These are phyloP conservation scores for Acrocephalus kingi DNA, from an alignment of 2,113 vertebrate genomes.

Conservation along the genomic window DNA sequence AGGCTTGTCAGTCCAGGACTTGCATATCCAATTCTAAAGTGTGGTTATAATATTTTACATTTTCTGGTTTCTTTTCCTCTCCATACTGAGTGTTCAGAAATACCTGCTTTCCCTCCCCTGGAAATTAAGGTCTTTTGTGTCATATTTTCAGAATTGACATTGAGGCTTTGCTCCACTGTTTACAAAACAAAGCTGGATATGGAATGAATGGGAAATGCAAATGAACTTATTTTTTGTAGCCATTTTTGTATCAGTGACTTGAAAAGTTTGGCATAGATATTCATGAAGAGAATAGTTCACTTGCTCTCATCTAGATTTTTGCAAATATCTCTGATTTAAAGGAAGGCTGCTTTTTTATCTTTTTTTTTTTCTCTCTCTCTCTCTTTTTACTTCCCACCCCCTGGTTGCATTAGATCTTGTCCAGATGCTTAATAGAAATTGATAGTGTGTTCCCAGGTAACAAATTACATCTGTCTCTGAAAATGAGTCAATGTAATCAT, in stretches of 20 bases:
- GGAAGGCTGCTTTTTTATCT: background rate
- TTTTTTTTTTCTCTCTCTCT: background rate
- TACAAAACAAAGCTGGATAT: background rate
- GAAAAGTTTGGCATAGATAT: background rate
- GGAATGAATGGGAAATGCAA: background rate
- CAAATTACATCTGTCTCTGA: slow-evolving; percentile 33
- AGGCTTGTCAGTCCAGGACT: background rate
- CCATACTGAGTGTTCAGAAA: background rate
- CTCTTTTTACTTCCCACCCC: background rate
- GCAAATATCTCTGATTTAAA: background rate
- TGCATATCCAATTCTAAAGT: background rate
- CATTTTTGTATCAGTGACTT: background rate
- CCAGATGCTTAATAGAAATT: slow-evolving; percentile 39
- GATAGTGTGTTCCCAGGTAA: slow-evolving; percentile 32
- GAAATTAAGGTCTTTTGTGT: background rate
- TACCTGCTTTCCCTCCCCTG: background rate
- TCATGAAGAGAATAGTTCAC: background rate
- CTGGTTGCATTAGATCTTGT: background rate
- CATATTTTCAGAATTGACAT: background rate
- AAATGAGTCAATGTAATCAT: slow-evolving; percentile 54
- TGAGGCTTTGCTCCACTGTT: background rate
- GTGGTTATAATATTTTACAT: background rate
- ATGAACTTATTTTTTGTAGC: background rate
- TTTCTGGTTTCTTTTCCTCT: background rate
- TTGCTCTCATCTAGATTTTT: background rate